Conservation (phyloP, 1,140 invertebrate genomes). For the Cepaea nemoralis region DNA sequence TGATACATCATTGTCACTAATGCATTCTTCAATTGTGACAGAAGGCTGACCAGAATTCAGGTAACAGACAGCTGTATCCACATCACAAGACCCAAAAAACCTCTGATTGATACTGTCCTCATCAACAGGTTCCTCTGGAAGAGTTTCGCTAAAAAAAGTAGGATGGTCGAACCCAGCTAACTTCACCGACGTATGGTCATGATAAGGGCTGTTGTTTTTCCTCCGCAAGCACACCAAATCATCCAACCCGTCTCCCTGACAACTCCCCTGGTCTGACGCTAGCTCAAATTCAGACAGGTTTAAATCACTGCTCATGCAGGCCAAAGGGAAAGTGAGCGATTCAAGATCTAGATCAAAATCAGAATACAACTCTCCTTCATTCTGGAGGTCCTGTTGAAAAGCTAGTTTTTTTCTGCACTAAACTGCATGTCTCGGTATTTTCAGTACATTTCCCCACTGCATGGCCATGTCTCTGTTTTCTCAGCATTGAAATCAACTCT, state of each 20-base stretch:
- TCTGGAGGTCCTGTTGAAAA: no score
- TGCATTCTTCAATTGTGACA: conserved; percentile 2
- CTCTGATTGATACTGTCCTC: not conserved
- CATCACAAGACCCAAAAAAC: not conserved
- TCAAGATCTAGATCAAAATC: not conserved
- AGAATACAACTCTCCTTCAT: not conserved
- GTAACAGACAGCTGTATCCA: not conserved
- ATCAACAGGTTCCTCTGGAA: not conserved
- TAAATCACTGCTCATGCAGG: not conserved
- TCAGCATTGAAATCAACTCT: no score
- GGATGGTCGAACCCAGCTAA: not conserved
- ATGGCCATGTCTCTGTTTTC: no score
- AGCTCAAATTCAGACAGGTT: not conserved
- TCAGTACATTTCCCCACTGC: no score
- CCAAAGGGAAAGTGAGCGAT: not conserved
- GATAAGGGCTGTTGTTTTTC: no score
- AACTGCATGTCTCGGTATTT: no score
- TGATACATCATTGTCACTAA: not conserved
- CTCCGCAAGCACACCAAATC: not conserved
- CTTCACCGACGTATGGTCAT: not conserved
- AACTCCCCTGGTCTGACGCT: not conserved
- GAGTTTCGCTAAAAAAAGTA: not conserved
- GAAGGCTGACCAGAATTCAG: not conserved
- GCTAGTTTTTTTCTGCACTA: no score
- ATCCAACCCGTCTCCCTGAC: not conserved